These are phyloP conservation scores for Sebastes vulpes DNA, from an alignment of 2,797 vertebrate species.

Conservation along the genomic window DNA sequence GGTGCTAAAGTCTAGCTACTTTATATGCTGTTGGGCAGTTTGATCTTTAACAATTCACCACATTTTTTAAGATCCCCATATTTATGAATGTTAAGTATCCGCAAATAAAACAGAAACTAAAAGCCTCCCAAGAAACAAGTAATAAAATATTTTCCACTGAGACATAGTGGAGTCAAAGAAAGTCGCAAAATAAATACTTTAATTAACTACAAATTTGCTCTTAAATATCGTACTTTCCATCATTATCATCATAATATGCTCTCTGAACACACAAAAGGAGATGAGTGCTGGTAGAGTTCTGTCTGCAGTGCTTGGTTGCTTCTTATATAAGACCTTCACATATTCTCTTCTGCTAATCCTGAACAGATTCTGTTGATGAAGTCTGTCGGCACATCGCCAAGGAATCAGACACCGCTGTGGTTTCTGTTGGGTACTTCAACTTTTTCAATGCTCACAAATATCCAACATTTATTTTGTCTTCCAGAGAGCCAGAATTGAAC, in stretches of 20 bases:
- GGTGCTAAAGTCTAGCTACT: background rate
- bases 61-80: background rate
- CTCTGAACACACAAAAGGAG: background rate
- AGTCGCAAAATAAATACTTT: background rate
- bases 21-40: background rate
- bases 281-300: background rate
- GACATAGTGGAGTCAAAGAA: background rate
- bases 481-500: slow-evolving; percentile 10
- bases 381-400: slow-evolving; percentile 82
- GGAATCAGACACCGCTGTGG: slow-evolving; percentile 84
- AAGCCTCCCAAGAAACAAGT: background rate
- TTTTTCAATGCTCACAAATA: slow-evolving; percentile 9
- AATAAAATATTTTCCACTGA: background rate
- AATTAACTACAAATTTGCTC: background rate
- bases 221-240: background rate
- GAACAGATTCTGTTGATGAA: slow-evolving; percentile 82
- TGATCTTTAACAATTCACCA: background rate
- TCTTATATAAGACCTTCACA: background rate
- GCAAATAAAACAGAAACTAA: background rate
- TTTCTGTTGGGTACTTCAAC: slow-evolving; percentile 86
- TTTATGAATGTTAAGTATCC: background rate
- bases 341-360: slow-evolving; percentile 14
- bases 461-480: background rate
- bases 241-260: background rate
- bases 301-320: background rate